These are phyloP conservation scores for Pyrocephalus nanus DNA, from an alignment of 2,797 vertebrate genomes.

Conservation along the genomic window DNA sequence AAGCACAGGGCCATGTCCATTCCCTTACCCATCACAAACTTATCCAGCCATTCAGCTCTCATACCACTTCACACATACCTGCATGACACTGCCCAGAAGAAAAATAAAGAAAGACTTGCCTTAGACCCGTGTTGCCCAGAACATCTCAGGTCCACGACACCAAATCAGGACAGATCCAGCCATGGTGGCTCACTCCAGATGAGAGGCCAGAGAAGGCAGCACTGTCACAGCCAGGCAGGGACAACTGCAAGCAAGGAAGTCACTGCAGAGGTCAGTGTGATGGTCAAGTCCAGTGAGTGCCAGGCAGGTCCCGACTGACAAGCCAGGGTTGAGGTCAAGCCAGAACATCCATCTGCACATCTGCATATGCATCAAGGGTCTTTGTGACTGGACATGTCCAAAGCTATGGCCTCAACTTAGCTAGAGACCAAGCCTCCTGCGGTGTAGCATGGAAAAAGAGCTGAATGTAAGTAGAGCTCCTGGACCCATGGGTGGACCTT, in stretches of 20 bases:
- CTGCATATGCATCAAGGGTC: neutral
- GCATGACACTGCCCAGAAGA: neutral
- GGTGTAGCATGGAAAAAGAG: neutral
- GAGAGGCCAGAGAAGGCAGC: no score
- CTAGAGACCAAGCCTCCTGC: neutral
- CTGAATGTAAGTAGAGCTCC: neutral
- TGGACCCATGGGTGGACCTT: neutral
- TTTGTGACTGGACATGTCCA: neutral
- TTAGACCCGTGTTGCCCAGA: neutral
- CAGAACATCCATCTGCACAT: neutral
- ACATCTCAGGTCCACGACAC: no score
- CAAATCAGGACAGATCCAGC: neutral
- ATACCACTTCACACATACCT: neutral
- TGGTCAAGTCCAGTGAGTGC: neutral
- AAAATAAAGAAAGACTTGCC: neutral
- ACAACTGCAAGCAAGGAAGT: neutral
- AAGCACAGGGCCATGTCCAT: neutral
- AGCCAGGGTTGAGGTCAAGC: neutral
- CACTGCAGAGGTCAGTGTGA: neutral
- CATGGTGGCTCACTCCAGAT: neutral
- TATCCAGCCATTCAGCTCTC: neutral
- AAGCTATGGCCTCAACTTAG: neutral
- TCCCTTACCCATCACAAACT: accelerated
- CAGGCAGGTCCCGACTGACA: neutral
- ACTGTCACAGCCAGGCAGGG: neutral